Percentiles rank a stretch among this genome's conserved stretches.
Conservation (phyloP, 1,140 invertebrate genomes). For the Ostrea denselamellosa region DNA sequence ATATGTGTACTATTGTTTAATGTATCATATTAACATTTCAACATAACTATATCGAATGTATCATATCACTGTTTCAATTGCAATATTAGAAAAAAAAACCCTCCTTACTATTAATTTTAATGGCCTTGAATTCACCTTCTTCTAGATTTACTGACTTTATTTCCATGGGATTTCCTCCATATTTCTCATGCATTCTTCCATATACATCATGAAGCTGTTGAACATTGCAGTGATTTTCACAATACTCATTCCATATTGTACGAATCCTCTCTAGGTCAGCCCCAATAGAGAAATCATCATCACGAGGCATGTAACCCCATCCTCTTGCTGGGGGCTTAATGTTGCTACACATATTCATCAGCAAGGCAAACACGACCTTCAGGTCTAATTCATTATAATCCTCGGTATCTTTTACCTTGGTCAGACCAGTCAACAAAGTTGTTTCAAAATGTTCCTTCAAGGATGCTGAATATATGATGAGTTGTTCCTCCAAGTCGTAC, state of each 20-base stretch:
- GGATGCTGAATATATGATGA: neutral
- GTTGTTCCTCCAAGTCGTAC: neutral
- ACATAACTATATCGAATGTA: too few relatives aligned
- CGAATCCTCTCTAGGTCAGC: neutral
- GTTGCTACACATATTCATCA: neutral
- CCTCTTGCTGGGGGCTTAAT: neutral
- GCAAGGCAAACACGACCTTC: neutral
- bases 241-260: neutral
- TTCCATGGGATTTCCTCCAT: neutral
- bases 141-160: neutral
- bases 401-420: neutral
- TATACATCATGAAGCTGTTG: neutral
- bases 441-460: neutral
- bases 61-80: too few relatives aligned
- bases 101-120: neutral
- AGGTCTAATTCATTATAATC: neutral
- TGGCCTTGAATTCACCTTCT: neutral
- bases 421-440: neutral
- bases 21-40: too few relatives aligned
- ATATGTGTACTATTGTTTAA: too few relatives aligned
- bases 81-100: too few relatives aligned
- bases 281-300: neutral
- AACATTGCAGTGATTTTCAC: neutral
- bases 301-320: neutral
- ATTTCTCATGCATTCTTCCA: neutral